phyloP scores from a whole-genome alignment of 2,797 vertebrate species.

The Aythya fuligula region DNA sequence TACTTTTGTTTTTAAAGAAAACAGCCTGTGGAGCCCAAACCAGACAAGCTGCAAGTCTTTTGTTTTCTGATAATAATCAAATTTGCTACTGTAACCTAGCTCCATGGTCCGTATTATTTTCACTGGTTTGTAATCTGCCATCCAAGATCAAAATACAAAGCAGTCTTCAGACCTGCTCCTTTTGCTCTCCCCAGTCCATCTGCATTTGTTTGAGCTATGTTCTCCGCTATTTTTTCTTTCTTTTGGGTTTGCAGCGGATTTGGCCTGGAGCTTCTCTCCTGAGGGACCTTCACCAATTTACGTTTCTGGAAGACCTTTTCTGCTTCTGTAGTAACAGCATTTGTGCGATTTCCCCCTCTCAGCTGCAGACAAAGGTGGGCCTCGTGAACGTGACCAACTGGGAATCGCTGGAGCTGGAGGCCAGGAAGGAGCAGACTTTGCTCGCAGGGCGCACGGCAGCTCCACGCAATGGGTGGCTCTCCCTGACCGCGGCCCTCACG shows the following conservation, averaged over 20 bases:
- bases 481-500: neutral
- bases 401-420: neutral
- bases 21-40: neutral
- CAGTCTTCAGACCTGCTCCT: neutral
- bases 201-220: neutral
- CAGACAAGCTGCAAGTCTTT: neutral
- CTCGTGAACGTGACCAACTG: neutral
- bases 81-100: neutral
- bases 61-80: neutral
- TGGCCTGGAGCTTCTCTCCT: neutral
- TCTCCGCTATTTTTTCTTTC: neutral
- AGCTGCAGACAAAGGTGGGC: slow-evolving; percentile 11
- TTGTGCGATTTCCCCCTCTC: neutral
- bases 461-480: neutral
- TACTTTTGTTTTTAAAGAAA: neutral
- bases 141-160: neutral
- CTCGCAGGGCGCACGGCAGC: neutral
- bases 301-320: neutral
- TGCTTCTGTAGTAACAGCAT: accelerated
- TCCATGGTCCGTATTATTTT: neutral
- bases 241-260: neutral
- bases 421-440: slow-evolving; percentile 33
- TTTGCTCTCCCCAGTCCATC: neutral
- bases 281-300: neutral
- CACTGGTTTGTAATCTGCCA: neutral